Conservation (phyloP, 2,797 vertebrate genomes). For the Danio jaintianensis region DNA sequence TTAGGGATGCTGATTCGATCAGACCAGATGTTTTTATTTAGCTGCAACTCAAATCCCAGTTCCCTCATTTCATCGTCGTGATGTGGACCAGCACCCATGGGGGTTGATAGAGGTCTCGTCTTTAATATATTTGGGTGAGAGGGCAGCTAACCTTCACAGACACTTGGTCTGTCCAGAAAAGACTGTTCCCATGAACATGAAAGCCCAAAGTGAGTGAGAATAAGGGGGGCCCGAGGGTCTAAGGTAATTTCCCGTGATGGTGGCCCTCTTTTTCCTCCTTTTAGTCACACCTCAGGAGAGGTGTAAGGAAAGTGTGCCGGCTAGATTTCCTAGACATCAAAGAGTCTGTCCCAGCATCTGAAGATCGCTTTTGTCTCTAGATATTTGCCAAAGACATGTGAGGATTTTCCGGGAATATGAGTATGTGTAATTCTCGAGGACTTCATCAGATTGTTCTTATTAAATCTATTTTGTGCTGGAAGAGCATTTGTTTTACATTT, state of each 20-base stretch:
- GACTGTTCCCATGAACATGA: constrained; percentile 63
- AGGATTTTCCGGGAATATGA: not conserved
- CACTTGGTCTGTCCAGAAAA: constrained; percentile 49
- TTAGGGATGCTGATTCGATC: constrained; percentile 2
- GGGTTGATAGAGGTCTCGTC: constrained; percentile 4
- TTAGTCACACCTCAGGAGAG: constrained; percentile 54
- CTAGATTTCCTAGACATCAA: constrained; percentile 55
- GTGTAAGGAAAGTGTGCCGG: constrained; percentile 58
- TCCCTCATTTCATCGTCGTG: not conserved
- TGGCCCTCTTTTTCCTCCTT: constrained; percentile 40
- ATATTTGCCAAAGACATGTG: constrained; percentile 32
- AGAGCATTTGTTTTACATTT: not conserved
- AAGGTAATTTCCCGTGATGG: constrained; percentile 52
- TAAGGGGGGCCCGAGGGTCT: constrained; percentile 14
- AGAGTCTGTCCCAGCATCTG: constrained; percentile 36
- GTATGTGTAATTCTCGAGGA: not conserved
- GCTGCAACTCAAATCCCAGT: constrained; percentile 3
- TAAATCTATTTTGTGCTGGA: not conserved
- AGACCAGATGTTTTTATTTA: constrained; percentile 11
- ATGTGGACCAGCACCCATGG: not conserved
- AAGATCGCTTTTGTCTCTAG: not conserved
- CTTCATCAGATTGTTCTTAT: not conserved
- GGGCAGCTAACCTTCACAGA: constrained; percentile 30
- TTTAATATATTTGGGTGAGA: constrained; percentile 39
- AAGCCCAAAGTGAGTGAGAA: constrained; percentile 57